A percentile compares a stretch with the other conserved stretches of the same genome.
Conservation (phyloP, 2,797 vertebrate genomes). For the Chelmon rostratus region DNA sequence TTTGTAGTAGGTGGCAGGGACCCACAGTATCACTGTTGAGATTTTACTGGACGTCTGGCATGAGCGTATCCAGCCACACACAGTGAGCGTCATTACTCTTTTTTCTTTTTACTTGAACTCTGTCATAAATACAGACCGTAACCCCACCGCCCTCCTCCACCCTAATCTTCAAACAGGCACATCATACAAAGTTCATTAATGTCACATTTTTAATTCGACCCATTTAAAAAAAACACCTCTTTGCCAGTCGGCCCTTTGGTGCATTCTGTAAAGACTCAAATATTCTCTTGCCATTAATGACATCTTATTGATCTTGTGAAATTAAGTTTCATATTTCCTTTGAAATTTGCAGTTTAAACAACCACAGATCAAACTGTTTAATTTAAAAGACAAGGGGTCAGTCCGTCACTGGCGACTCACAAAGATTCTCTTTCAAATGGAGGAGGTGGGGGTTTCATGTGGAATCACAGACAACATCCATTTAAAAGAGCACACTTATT, state of each 20-base stretch:
- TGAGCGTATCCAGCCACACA: neutral
- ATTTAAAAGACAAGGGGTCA: slow-evolving; percentile 73
- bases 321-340: slow-evolving; percentile 74
- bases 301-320: slow-evolving; percentile 62
- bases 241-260: slow-evolving; percentile 42
- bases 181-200: slow-evolving; percentile 41
- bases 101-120: neutral
- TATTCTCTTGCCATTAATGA: slow-evolving; percentile 69
- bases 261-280: slow-evolving; percentile 64
- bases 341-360: slow-evolving; percentile 62
- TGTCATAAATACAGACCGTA: neutral
- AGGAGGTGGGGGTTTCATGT: slow-evolving; percentile 46
- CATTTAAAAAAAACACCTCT: slow-evolving; percentile 53
- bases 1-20: neutral
- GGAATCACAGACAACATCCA: slow-evolving; percentile 71
- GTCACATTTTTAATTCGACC: slow-evolving; percentile 54
- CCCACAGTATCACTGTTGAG: neutral
- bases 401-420: slow-evolving; percentile 59
- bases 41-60: neutral
- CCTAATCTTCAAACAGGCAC: slow-evolving; percentile 25
- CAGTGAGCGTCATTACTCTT: neutral
- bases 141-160: neutral
- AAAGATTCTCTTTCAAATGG: slow-evolving; percentile 73
- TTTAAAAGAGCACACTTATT: slow-evolving; percentile 79
- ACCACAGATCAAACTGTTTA: slow-evolving; percentile 71